Conservation (phyloP, 1,140 invertebrate genomes). For the Calliopsis andreniformis region DNA sequence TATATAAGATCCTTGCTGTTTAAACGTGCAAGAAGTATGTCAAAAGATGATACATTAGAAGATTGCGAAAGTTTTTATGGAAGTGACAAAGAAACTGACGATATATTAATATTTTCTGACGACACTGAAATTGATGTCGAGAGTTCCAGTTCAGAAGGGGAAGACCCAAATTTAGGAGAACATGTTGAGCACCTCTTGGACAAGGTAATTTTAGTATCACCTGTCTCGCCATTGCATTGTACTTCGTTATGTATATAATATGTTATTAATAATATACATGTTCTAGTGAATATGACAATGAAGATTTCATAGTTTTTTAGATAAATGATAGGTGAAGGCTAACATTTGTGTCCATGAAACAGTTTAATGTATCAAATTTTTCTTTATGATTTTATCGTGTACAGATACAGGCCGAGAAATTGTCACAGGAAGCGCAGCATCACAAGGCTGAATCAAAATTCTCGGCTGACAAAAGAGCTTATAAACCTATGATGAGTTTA, state of each 20-base stretch:
- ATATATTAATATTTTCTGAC: constrained; percentile 87
- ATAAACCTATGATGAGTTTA: constrained; percentile 33
- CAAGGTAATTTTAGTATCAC: constrained; percentile 72
- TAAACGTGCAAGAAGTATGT: constrained; percentile 66
- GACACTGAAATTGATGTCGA: constrained; percentile 81
- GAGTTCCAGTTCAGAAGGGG: constrained; percentile 77
- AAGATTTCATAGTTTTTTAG: constrained; percentile 8
- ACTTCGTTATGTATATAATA: constrained; percentile 8
- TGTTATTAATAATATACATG: constrained; percentile 23
- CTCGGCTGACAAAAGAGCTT: constrained; percentile 36
- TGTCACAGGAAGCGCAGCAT: constrained; percentile 39
- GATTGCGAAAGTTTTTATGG: constrained; percentile 85
- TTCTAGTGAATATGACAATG: background rate
- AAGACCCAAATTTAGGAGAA: constrained; percentile 71
- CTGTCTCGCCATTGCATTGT: constrained; percentile 32
- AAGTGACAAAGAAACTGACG: constrained; percentile 85
- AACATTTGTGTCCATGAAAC: constrained; percentile 1
- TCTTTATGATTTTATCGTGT: constrained; percentile 31
- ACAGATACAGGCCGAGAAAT: constrained; percentile 58
- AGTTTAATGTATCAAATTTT: background rate
- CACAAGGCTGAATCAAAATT: constrained; percentile 39
- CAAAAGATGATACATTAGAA: constrained; percentile 72
- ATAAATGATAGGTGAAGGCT: constrained; percentile 37
- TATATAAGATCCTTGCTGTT: constrained; percentile 58
- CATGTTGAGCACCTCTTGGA: constrained; percentile 74